Percentiles rank a stretch among this genome's conserved stretches.
Evolutionary conservation across 1,140 invertebrate species (phyloP).

Genomic region (Mizuhopecten yessoensis): DNA sequence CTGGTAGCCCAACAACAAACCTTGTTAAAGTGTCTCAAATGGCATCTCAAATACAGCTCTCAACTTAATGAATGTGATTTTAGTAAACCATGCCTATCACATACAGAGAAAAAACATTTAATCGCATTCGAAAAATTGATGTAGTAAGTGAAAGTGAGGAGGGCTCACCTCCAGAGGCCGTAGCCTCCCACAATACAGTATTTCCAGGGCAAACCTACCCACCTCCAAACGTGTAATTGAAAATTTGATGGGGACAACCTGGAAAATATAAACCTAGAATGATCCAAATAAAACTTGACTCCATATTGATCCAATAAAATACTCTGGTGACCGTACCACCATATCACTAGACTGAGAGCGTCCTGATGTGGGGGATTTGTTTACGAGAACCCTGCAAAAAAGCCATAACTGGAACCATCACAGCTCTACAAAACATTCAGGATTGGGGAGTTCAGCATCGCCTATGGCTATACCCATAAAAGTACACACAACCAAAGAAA

Average conservation of each 20-base stretch:
- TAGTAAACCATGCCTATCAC: not conserved
- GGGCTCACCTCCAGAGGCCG: not conserved
- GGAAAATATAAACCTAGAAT: conserved; percentile 10
- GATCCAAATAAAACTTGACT: not conserved
- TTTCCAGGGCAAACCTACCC: not conserved
- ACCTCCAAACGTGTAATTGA: not conserved
- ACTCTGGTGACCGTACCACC: not conserved
- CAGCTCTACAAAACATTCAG: not conserved
- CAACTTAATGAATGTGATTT: not conserved
- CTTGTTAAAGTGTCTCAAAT: not conserved
- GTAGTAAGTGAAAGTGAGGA: not conserved
- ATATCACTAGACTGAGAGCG: not conserved
- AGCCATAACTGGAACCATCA: not conserved
- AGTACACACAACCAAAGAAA: not conserved
- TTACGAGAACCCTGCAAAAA: conserved; percentile 6
- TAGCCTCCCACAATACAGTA: not conserved
- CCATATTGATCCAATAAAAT: conserved; percentile 20
- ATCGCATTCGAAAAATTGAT: not conserved
- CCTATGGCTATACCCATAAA: not conserved
- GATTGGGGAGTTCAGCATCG: not conserved
- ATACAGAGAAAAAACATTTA: not conserved
- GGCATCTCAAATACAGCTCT: not conserved
- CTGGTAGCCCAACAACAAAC: not conserved
- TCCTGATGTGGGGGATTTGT: not conserved
- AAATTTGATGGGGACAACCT: conserved; percentile 7